A percentile compares a stretch with the other conserved stretches of the same genome.
Evolutionary conservation across 2,113 vertebrate genomes (phyloP).

Genomic region (Bungarus multicinctus): DNA sequence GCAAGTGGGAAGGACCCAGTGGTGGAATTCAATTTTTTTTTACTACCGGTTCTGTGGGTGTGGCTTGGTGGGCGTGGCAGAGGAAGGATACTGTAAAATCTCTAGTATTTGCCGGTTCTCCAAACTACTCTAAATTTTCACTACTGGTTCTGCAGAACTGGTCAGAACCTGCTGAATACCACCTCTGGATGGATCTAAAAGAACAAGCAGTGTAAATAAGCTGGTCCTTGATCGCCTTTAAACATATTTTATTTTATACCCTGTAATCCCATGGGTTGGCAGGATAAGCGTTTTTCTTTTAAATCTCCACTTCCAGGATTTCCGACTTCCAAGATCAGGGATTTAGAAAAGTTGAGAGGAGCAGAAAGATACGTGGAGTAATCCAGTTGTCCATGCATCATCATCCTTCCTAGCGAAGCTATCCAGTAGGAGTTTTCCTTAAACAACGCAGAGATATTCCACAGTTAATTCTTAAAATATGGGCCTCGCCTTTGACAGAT

Average conservation of each 20-base stretch:
- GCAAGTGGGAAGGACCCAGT: slow-evolving; percentile 27
- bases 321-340: background rate
- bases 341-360: background rate
- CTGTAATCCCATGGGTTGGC: background rate
- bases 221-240: background rate
- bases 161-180: no score
- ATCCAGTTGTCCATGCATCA: background rate
- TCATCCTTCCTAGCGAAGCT: background rate
- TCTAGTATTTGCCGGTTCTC: no score
- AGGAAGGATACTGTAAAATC: no score
- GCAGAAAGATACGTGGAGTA: background rate
- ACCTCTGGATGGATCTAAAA: no score
- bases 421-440: background rate
- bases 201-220: slow-evolving; percentile 11
- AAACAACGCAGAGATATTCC: background rate
- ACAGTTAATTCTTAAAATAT: background rate
- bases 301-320: background rate
- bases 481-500: background rate
- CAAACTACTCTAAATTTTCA: no score
- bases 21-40: no score
- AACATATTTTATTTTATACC: background rate
- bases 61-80: no score
- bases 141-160: no score
- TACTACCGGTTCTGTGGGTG: no score
- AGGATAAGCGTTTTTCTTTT: background rate